Conservation (phyloP, 2,797 vertebrate genomes). For the Pogoniulus pusillus region DNA sequence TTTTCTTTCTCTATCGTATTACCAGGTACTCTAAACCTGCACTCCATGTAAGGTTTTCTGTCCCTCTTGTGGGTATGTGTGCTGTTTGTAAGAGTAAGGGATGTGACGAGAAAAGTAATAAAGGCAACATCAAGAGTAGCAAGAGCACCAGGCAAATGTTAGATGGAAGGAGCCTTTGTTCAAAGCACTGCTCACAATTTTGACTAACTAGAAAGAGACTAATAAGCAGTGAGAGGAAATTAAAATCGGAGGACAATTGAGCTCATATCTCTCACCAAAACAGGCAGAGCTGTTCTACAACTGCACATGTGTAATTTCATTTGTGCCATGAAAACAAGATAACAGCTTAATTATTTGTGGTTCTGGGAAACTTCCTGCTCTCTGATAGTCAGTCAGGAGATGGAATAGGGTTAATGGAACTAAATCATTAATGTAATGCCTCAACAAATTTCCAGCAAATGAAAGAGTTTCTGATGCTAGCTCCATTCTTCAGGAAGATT, state of each 20-base stretch:
- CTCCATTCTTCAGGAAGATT: not conserved
- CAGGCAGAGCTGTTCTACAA: not conserved
- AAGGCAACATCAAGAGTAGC: not conserved
- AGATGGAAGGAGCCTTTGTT: no score
- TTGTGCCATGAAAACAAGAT: not conserved
- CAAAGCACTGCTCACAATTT: not conserved
- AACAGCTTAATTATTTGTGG: not conserved
- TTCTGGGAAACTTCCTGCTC: not conserved
- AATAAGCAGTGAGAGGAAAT: not conserved
- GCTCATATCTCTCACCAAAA: not conserved
- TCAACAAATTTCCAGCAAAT: not conserved
- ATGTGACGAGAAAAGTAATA: not conserved
- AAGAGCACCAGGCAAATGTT: no score
- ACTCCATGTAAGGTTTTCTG: not conserved
- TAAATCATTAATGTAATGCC: constrained; percentile 10
- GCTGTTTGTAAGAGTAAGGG: not conserved
- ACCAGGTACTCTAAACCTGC: not conserved
- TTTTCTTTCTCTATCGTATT: not conserved
- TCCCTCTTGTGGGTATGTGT: no score
- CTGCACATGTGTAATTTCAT: not conserved
- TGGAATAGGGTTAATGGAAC: not conserved
- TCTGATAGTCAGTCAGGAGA: not conserved
- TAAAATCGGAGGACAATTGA: not conserved
- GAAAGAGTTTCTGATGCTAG: not conserved
- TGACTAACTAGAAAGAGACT: not conserved